Conservation (phyloP, 2,797 vertebrate species). For the Adelosebastes latens region DNA sequence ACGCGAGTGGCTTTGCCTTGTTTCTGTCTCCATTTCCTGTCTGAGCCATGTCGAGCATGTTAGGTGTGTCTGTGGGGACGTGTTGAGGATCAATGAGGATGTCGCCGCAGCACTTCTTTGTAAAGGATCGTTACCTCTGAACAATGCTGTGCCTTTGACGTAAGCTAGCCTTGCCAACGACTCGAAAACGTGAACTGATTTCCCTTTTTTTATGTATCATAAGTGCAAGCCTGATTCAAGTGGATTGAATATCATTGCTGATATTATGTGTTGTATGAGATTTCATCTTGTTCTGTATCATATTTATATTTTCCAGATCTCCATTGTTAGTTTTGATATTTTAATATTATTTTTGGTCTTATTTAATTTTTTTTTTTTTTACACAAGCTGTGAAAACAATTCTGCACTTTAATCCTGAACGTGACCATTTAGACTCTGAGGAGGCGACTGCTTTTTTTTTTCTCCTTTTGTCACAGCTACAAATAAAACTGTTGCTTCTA, state of each 20-base stretch:
- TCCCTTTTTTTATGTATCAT: slow-evolving; percentile 72
- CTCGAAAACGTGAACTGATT: slow-evolving; percentile 77
- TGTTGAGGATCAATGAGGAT: slow-evolving; percentile 66
- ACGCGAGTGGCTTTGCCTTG: slow-evolving; percentile 43
- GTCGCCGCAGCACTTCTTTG: slow-evolving; percentile 81
- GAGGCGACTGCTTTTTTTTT: slow-evolving; percentile 71
- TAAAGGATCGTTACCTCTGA: slow-evolving; percentile 87
- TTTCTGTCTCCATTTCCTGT: slow-evolving; percentile 53
- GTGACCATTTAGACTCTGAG: slow-evolving; percentile 78
- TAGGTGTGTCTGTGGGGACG: slow-evolving; percentile 60
- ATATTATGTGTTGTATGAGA: slow-evolving; percentile 71
- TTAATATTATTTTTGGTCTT: slow-evolving; percentile 69
- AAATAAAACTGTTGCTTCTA: slow-evolving; percentile 85
- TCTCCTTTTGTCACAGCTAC: slow-evolving; percentile 78
- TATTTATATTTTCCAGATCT: slow-evolving; percentile 82
- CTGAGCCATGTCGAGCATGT: slow-evolving; percentile 71
- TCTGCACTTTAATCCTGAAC: slow-evolving; percentile 87
- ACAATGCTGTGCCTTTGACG: slow-evolving; percentile 90
- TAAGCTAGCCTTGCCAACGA: slow-evolving; percentile 89
- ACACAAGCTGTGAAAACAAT: slow-evolving; percentile 88
- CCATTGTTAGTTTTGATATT: slow-evolving; percentile 77
- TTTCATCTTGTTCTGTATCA: slow-evolving; percentile 72
- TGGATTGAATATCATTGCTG: slow-evolving; percentile 76
- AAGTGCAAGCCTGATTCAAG: slow-evolving; percentile 76
- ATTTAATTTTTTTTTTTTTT: slow-evolving; percentile 72